These are phyloP conservation scores for Brachionus plicatilis DNA, from an alignment of 1,140 invertebrate genomes.

Conservation along the genomic window DNA sequence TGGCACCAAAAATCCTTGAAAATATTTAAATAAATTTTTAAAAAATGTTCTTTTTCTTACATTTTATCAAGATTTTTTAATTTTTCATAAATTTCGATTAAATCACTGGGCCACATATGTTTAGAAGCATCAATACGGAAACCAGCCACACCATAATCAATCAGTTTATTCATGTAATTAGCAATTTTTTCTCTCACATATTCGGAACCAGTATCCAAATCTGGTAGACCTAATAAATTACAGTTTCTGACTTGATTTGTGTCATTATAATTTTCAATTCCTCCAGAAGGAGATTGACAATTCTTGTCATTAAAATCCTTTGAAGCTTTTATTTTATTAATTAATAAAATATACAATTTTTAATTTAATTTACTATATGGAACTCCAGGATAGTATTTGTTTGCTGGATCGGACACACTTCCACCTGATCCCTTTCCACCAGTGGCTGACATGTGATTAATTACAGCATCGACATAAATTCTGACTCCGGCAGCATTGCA, in stretches of 20 bases:
- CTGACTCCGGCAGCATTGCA: conserved; percentile 70
- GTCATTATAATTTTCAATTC: conserved; percentile 53
- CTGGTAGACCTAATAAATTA: conserved; percentile 65
- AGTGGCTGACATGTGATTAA: conserved; percentile 78
- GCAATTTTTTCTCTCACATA: conserved; percentile 66
- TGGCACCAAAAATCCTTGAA: conserved; percentile 43
- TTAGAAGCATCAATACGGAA: conserved; percentile 45
- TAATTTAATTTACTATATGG: conserved; percentile 50
- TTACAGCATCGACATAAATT: conserved; percentile 75
- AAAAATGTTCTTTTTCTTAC: background rate
- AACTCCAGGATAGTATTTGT: conserved; percentile 56
- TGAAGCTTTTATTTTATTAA: background rate
- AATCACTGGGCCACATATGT: conserved; percentile 38
- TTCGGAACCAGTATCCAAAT: conserved; percentile 65
- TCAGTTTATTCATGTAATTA: conserved; percentile 66
- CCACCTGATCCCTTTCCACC: conserved; percentile 49
- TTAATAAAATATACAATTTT: background rate
- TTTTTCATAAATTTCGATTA: background rate
- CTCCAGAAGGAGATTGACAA: conserved; percentile 47
- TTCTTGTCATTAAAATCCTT: conserved; percentile 45
- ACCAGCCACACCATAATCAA: conserved; percentile 73
- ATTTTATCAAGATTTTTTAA: background rate
- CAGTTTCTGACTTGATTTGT: conserved; percentile 63
- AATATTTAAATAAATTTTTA: background rate
- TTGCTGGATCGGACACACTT: conserved; percentile 50